Evolutionary conservation across 1,140 invertebrate species (phyloP).

Genomic region (Drosophila obscura): DNA sequence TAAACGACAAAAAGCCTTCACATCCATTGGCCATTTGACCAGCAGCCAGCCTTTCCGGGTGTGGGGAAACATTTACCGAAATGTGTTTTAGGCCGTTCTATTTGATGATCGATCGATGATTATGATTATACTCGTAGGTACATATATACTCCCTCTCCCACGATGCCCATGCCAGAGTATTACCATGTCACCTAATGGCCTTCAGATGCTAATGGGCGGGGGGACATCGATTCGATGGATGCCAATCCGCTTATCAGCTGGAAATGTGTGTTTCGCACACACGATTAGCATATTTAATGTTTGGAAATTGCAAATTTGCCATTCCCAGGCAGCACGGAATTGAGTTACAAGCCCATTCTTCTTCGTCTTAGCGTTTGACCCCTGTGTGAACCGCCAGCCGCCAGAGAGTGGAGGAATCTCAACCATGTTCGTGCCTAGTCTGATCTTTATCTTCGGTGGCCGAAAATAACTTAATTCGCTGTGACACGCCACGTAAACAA

Average conservation of each 20-base stretch:
- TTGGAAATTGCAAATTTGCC: conserved; percentile 45
- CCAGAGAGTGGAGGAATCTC: conserved; percentile 14
- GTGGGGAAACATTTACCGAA: conserved; percentile 4
- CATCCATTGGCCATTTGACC: conserved; percentile 50
- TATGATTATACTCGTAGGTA: conserved; percentile 26
- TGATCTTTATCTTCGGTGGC: conserved; percentile 23
- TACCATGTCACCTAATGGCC: conserved; percentile 23
- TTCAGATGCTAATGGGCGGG: conserved; percentile 29
- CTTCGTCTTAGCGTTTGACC: too few species aligned
- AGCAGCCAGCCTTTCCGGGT: neutral
- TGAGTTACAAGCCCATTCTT: conserved; percentile 22
- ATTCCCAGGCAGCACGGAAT: neutral
- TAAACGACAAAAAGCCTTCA: conserved; percentile 21
- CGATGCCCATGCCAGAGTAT: neutral
- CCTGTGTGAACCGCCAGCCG: conserved; percentile 22
- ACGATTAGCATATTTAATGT: conserved; percentile 30
- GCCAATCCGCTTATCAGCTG: neutral
- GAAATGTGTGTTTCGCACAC: conserved; percentile 10
- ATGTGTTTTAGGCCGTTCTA: conserved; percentile 29
- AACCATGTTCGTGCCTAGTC: conserved; percentile 22
- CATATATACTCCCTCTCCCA: neutral
- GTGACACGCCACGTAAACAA: conserved; percentile 26
- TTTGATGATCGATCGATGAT: conserved; percentile 45
- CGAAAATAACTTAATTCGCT: conserved; percentile 25
- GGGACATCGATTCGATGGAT: conserved; percentile 8